Evolutionary conservation across 2,888 invertebrate species (phyloP), one percentile per base, ranked within the genome.

Genomic region (Meiosimyza platycephala): DNA sequence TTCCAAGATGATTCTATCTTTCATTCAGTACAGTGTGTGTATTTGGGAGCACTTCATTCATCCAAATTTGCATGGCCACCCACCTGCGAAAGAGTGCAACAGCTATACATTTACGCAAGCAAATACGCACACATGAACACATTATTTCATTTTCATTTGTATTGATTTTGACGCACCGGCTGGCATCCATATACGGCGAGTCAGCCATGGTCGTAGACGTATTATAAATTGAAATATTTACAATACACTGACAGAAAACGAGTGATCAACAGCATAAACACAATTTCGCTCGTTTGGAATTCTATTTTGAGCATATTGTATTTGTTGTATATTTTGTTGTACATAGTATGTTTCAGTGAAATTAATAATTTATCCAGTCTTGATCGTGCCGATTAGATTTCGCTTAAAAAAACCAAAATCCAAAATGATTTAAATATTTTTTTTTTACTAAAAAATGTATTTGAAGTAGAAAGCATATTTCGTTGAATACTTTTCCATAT

Each of bases 161-260:
- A 12, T 28, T 22, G 50, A 59, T 15, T 28, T 28, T 54, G 18
- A 22, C 22, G 50, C 60, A 22, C 18, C 59, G 16, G 59, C 6
- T 6, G 22, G 59, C 11, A 16, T 13, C 70, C 70, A 63, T 70
- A 70, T 70, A 70, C 63, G 70, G 70, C 60, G 68, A 70, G 62
- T 51, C 57, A 59, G n/a, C 55, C 12, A 16, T 40, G 9, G 6
- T n/a, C 60, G 63, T 55, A 63, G 52, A 54, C 62, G 62, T 51
- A 5, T 47, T 40, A 33, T 52, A 50, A 62, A 60, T 62, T 69
- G 16, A 51, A 50, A 51, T 50, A 3, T 12, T 47, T 22, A 48
- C 13, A 55, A n/a, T 51, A 18, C 22, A 40, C 40, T 40, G 9
- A 40, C 40, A 40, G 40, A 40, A 40, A 28, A 3, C 28, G 3